phyloP scores from a whole-genome alignment of 2,113 vertebrate genomes.

The Tragelaphus scriptus region DNA sequence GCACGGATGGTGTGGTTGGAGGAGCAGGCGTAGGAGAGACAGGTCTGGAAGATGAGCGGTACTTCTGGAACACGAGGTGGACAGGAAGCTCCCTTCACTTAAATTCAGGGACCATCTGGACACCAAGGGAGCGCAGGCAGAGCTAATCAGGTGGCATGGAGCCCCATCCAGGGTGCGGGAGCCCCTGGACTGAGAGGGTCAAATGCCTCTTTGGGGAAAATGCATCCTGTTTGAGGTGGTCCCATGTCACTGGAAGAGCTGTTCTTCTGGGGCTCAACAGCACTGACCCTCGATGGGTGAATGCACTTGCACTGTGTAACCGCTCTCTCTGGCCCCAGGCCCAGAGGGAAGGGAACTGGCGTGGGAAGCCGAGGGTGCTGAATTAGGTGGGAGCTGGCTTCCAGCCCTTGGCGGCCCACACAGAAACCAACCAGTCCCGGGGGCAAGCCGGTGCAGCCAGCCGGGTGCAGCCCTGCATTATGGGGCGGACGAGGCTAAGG shows the following conservation, averaged over 20 bases:
- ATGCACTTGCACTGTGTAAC: accelerated
- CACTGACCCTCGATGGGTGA: too few species aligned
- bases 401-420: too few species aligned
- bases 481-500: accelerated
- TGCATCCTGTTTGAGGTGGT: not conserved
- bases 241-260: not conserved
- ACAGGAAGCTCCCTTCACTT: too few species aligned
- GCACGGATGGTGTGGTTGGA: not conserved
- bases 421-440: not conserved
- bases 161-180: not conserved
- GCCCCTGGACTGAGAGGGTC: not conserved
- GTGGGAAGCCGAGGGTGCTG: not conserved
- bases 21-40: too few species aligned
- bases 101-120: not conserved
- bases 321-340: not conserved
- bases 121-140: not conserved
- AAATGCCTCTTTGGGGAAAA: not conserved
- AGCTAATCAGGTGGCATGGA: not conserved
- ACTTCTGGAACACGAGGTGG: not conserved
- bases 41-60: not conserved
- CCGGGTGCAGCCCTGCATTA: accelerated
- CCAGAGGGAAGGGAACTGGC: too few species aligned
- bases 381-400: not conserved
- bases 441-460: not conserved
- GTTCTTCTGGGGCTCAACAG: not conserved